Base-by-base conservation (phyloP, 2,113 vertebrate species). In the Eulemur macaco region DNA sequence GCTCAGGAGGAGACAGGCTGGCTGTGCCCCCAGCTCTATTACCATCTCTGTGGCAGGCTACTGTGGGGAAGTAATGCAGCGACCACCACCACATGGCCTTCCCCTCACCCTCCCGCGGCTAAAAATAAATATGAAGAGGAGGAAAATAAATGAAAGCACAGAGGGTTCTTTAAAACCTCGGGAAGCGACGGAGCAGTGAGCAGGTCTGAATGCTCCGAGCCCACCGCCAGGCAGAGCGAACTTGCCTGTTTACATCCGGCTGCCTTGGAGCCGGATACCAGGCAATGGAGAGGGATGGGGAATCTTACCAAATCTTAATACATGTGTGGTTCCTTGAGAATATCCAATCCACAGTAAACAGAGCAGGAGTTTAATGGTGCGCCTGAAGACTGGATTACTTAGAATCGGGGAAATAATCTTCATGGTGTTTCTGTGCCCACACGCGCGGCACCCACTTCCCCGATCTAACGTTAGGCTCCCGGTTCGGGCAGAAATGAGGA, bases 291-390 rank as follows among this genome's bases (percentile, higher is more conserved):
- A 96, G 95, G 60, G 85, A 91, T 56, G 14, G 97, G 93, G 97
- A 96, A 96, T 98, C 99, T 99, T 99, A 99, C 99, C 99, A 96
- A 99, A 99, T 99, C 99, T 99, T 98, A 99, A 96, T 78, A 99
- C 99, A 98, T 99, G 99, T 94, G 99, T 99, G 98, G 99, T 99
- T 99, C 99, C 99, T 98, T 99, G 99, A 98, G 99, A 99, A 99
- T 99, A 99, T 99, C 99, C 99, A 99, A 99, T 99, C 98, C 99
- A 99, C 98, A 99, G 98, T 96, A 99, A 98, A 89, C 99, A 99
- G 98, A 99, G 98, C 89, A 99, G 98, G 92, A 99, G 98, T 99
- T 99, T 98, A 98, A 98, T 92, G 98, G 98, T 98, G 99, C 98
- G 98, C 99, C 99, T 99, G 98, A 99, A 98, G 98, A 99, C 99